Base-by-base conservation (phyloP, 2,113 vertebrate species). In the Prionailurus viverrinus region DNA sequence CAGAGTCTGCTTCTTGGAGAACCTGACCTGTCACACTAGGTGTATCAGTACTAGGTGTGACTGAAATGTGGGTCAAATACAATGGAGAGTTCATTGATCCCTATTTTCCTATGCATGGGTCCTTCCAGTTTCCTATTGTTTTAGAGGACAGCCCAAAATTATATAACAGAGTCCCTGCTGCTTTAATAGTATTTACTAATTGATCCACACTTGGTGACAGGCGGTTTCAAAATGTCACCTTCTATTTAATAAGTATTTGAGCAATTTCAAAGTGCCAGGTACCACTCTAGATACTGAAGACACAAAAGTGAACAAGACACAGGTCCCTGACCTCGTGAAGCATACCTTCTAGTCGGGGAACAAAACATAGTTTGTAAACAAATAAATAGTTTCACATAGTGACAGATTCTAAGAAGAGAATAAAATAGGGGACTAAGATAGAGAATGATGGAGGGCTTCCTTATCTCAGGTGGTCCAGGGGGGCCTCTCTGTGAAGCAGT, bases 401-500 rank as follows among this genome's bases (percentile, higher is more conserved):
- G 89, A 87, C n/a, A 81, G 2, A 66, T 86, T 80, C 86, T 86
- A 79, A 92, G 89, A 83, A 85, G 85, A 82, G 31, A 74, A 19
- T 81, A n/a, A 45, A 69, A 51, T 66, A 65, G 29, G 45, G 2
- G 25, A 8, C 21, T 18, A 29, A n/a, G n/a, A 5, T 15, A 61
- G 80, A 73, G 73, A 61, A 31, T 9, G 19, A 29, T 16, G 11
- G 89, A 51, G 66, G 29, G 21, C 39, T 29, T 94, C 39, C 36
- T 61, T 19, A 4, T 25, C 23, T 4, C 31, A 25, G 21, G 11
- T 55, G 11, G 8, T 41, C 95, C 48, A 0, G 45, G 36, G 53
- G 13, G 36, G 29, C 63, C 53, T 76, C 53, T 76, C 53, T 3
- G 1, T 10, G n/a, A 48, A 2, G 68, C 90, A n/a, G 68, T 53